A percentile compares a stretch with the other conserved stretches of the same genome.
These are phyloP conservation scores for Mimumesa dahlbomi DNA, from an alignment of 2,888 invertebrate species.

Conservation along the genomic window DNA sequence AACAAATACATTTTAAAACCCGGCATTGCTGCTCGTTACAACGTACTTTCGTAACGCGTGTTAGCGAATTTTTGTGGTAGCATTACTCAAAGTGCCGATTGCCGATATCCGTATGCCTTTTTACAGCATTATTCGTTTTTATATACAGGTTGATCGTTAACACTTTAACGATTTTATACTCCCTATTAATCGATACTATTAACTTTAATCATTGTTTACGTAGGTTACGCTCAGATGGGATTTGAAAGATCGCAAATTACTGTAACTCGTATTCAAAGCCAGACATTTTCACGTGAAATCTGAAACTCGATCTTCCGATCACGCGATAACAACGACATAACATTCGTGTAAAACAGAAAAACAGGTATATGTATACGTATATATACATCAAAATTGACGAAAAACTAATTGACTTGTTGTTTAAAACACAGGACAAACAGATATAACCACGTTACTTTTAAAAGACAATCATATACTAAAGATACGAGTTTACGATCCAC, in stretches of 20 bases:
- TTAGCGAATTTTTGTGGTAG: conserved; percentile 9
- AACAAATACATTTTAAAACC: background rate
- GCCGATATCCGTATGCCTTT: conserved; percentile 32
- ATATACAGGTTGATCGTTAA: background rate
- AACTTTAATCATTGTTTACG: conserved; percentile 14
- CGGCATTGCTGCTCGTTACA: conserved; percentile 6
- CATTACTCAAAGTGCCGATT: conserved; percentile 26
- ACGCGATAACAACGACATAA: too few relatives aligned
- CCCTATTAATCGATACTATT: background rate
- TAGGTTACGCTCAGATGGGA: background rate
- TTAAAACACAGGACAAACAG: too few relatives aligned
- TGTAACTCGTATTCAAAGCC: too few relatives aligned
- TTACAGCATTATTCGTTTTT: background rate
- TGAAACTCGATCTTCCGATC: too few relatives aligned
- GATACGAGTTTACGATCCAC: background rate
- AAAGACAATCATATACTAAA: conserved; percentile 1
- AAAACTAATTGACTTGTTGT: too few relatives aligned
- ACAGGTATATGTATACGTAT: too few relatives aligned
- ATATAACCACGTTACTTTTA: conserved; percentile 1
- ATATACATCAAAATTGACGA: too few relatives aligned
- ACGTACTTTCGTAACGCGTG: conserved; percentile 10
- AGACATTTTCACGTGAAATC: too few relatives aligned
- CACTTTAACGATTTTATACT: background rate
- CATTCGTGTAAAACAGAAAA: too few relatives aligned
- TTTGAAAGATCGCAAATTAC: too few relatives aligned